A percentile compares a stretch with the other conserved stretches of the same genome.
These are phyloP conservation scores for Tortricodes alternella DNA, from an alignment of 2,888 invertebrate species.

Conservation along the genomic window DNA sequence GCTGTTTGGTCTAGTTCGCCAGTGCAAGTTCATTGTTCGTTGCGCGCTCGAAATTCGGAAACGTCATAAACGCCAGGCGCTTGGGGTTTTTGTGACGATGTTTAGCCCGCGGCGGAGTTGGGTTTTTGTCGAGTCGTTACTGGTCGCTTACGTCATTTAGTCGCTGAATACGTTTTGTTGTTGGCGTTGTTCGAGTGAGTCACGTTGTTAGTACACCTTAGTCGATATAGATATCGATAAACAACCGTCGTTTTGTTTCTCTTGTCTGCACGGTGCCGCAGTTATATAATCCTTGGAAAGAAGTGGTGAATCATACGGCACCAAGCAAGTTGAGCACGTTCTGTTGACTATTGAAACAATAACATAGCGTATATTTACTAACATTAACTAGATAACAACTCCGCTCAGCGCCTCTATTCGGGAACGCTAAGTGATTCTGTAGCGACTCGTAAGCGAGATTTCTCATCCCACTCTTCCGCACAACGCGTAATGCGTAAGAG, in stretches of 20 bases:
- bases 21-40: conserved; percentile 80
- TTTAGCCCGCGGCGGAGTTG: conserved; percentile 60
- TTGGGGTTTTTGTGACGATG: conserved; percentile 58
- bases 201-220: conserved; percentile 64
- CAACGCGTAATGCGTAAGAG: too few relatives aligned
- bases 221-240: conserved; percentile 69
- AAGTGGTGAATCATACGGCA: background rate
- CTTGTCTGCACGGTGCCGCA: background rate
- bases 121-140: conserved; percentile 65
- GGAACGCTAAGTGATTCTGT: background rate
- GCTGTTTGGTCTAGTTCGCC: conserved; percentile 81
- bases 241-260: conserved; percentile 29
- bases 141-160: conserved; percentile 68
- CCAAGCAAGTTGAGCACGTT: conserved; percentile 1
- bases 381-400: background rate
- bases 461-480: too few relatives aligned
- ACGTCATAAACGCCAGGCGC: conserved; percentile 68
- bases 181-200: conserved; percentile 80
- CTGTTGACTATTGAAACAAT: background rate
- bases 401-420: background rate
- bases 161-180: conserved; percentile 68
- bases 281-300: too few relatives aligned
- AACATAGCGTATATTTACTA: background rate
- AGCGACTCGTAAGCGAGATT: background rate
- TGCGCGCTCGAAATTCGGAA: conserved; percentile 41